Percentiles rank a stretch among this genome's conserved stretches.
phyloP scores from a whole-genome alignment of 2,888 invertebrate genomes.

The Cephonodes hylas region DNA sequence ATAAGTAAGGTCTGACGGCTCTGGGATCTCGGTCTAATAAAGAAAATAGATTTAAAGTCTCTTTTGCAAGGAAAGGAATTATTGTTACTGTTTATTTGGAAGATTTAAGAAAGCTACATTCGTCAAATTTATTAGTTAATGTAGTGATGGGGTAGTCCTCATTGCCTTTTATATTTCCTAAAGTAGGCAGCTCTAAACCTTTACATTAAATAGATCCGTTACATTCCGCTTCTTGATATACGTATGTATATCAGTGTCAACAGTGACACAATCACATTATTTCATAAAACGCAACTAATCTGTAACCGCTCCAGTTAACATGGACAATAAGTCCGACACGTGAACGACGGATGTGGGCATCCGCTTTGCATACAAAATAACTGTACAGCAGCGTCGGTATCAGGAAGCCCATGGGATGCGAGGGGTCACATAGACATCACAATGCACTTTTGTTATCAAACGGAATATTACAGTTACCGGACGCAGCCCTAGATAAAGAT shows the following conservation, averaged over 20 bases:
- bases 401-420: conserved; percentile 29
- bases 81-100: too few species aligned
- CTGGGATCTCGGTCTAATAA: too few species aligned
- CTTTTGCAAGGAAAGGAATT: too few species aligned
- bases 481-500: neutral
- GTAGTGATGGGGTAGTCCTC: too few species aligned
- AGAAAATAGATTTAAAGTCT: too few species aligned
- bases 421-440: conserved; percentile 21
- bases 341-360: conserved; percentile 62
- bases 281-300: conserved; percentile 39
- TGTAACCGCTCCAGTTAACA: conserved; percentile 57
- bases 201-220: neutral
- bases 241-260: neutral
- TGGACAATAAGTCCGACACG: conserved; percentile 50
- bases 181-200: neutral
- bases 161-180: neutral
- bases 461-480: conserved; percentile 2
- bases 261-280: conserved; percentile 32
- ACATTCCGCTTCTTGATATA: neutral
- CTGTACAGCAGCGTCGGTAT: conserved; percentile 26
- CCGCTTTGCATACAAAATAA: conserved; percentile 52
- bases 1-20: too few species aligned
- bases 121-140: too few species aligned
- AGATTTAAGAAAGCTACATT: too few species aligned
- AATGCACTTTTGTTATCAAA: conserved; percentile 14